Base-by-base conservation (phyloP, 2,113 vertebrate genomes). In the Scomber japonicus region DNA sequence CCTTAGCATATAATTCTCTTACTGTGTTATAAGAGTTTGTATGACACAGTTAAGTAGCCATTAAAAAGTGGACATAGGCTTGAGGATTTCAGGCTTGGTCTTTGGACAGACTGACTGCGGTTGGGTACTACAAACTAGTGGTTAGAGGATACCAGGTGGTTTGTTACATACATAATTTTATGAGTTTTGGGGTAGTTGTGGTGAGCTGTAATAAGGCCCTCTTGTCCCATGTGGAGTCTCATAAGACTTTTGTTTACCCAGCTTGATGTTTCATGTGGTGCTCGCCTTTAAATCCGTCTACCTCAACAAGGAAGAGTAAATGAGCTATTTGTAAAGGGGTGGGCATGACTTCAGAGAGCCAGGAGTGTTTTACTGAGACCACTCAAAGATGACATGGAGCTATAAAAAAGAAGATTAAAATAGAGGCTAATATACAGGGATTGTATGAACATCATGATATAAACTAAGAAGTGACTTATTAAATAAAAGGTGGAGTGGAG, bases 181-280 rank as follows among this genome's bases (percentile, higher is more conserved):
- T 82, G 50, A 84, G 72, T 77, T 85, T 90, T 50, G 64, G 53
- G 51, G 63, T 21, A n/a, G 53, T 60, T 89, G 80, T 16, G 62
- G 75, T 81, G 31, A 60, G 50, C n/a, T 2, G 53, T 68, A 19
- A 60, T 67, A 62, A 24, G 60, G 17, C 24, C 40, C 27, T 19
- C 11, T 59, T 68, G 49, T 66, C 70, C 46, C 75, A 69, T 70
- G 49, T 40, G 17, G 80, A 83, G 86, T 31, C 65, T 72, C 71
- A 51, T 27, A 50, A 75, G 79, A 61, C 40, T 55, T 80, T 72
- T 84, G 78, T 92, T 91, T 88, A 81, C 63, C 40, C 71, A 16
- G 31, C 35, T 64, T 13, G 14, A 63, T 65, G 75, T 89, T 87
- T 91, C 72, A 88, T 92, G 88, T 91, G 89, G 90, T 50, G 46